A percentile compares a stretch with the other conserved stretches of the same genome.
Conservation (phyloP, 2,797 vertebrate genomes). For the Mareca strepera region DNA sequence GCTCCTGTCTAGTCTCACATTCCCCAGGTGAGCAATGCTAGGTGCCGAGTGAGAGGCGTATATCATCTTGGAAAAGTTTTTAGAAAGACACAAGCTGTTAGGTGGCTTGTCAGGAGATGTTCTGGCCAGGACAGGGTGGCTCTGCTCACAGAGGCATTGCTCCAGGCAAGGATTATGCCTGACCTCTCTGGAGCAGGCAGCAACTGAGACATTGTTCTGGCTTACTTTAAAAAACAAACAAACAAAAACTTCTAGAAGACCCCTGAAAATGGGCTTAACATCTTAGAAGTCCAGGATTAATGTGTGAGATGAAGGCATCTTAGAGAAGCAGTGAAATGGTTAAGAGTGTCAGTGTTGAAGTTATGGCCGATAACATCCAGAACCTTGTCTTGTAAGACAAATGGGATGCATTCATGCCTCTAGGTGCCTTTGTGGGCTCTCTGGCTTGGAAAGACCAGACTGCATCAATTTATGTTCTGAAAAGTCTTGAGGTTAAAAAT, state of each 20-base stretch:
- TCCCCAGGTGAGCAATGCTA: not conserved
- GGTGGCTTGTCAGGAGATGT: not conserved
- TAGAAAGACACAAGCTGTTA: not conserved
- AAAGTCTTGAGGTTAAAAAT: not conserved
- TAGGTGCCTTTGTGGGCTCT: not conserved
- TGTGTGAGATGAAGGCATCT: not conserved
- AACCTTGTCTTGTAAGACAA: not conserved
- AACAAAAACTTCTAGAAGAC: too few relatives aligned
- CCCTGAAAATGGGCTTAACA: not conserved
- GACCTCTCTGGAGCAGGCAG: fast-evolving
- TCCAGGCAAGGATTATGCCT: fast-evolving
- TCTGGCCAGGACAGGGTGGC: not conserved
- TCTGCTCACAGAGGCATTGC: fast-evolving
- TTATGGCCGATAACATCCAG: not conserved
- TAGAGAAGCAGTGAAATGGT: not conserved
- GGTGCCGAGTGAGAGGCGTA: not conserved
- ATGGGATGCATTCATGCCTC: slow-evolving; percentile 26
- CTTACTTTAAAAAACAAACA: not conserved
- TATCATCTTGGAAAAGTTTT: fast-evolving
- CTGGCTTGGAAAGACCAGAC: not conserved
- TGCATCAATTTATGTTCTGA: not conserved
- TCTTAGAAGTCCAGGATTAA: not conserved
- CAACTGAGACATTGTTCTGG: not conserved
- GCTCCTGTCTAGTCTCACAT: fast-evolving
- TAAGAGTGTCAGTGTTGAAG: not conserved